phyloP scores from a whole-genome alignment of 2,113 vertebrate species.

The Cynoglossus semilaevis region DNA sequence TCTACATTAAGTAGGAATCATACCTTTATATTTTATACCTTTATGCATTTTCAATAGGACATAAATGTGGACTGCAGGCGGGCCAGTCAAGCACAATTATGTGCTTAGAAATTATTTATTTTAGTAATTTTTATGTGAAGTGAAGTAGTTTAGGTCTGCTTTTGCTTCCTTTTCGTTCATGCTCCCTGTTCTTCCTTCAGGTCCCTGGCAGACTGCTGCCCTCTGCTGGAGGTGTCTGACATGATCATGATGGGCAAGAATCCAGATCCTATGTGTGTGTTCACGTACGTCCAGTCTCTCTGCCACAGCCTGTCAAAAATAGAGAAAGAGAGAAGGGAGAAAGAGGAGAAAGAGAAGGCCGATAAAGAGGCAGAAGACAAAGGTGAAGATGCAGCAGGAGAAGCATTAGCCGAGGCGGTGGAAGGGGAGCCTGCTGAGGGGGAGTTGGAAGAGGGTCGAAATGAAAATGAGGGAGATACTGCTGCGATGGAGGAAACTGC shows the following conservation, averaged over 20 bases:
- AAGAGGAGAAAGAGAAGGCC: conserved; percentile 36
- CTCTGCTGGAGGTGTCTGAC: conserved; percentile 75
- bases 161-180: background rate
- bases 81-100: too few species aligned
- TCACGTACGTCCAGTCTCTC: conserved; percentile 83
- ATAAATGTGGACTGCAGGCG: background rate
- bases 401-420: conserved; percentile 23
- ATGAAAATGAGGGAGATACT: conserved; percentile 37
- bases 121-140: background rate
- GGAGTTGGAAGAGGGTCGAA: background rate
- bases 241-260: conserved; percentile 76
- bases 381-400: conserved; percentile 33
- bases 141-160: background rate
- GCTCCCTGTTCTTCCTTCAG: conserved; percentile 19
- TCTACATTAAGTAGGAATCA: too few species aligned
- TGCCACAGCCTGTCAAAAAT: conserved; percentile 78
- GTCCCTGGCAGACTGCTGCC: conserved; percentile 76
- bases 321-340: conserved; percentile 73
- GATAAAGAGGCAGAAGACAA: conserved; percentile 26
- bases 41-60: too few species aligned
- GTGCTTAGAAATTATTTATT: too few species aligned
- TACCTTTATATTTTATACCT: too few species aligned
- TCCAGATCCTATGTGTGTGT: conserved; percentile 76
- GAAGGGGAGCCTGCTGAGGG: conserved; percentile 25
- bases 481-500: conserved; percentile 22